phyloP scores from a whole-genome alignment of 2,888 invertebrate genomes.

The Zonitis immaculata region DNA sequence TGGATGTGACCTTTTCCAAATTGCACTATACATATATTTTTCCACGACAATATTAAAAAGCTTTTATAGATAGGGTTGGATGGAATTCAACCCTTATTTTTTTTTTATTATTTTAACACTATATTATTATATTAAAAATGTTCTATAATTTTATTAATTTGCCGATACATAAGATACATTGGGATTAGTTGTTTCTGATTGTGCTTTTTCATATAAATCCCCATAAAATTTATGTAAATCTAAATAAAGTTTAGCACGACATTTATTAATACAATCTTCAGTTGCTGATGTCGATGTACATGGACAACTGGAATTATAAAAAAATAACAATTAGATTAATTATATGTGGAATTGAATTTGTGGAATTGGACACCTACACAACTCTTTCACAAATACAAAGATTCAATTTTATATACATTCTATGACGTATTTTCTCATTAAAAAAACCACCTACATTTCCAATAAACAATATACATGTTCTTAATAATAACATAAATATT shows the following conservation, averaged over 20 bases:
- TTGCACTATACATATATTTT: no score
- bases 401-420: background rate
- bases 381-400: background rate
- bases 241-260: constrained; percentile 9
- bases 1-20: constrained; percentile 14
- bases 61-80: background rate
- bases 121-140: no score
- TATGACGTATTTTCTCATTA: background rate
- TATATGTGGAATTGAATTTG: background rate
- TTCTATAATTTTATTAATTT: background rate
- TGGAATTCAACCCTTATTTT: background rate
- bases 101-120: background rate
- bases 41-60: no score
- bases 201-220: constrained; percentile 10
- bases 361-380: background rate
- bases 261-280: background rate
- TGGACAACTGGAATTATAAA: background rate
- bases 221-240: constrained; percentile 17
- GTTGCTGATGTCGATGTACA: background rate
- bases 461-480: background rate
- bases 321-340: background rate
- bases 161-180: background rate
- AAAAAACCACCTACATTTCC: background rate
- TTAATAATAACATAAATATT: background rate
- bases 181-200: background rate